A percentile compares a stretch with the other conserved stretches of the same genome.
These are phyloP conservation scores for Chloroceryle aenea DNA, from an alignment of 2,113 vertebrate species.

Conservation along the genomic window DNA sequence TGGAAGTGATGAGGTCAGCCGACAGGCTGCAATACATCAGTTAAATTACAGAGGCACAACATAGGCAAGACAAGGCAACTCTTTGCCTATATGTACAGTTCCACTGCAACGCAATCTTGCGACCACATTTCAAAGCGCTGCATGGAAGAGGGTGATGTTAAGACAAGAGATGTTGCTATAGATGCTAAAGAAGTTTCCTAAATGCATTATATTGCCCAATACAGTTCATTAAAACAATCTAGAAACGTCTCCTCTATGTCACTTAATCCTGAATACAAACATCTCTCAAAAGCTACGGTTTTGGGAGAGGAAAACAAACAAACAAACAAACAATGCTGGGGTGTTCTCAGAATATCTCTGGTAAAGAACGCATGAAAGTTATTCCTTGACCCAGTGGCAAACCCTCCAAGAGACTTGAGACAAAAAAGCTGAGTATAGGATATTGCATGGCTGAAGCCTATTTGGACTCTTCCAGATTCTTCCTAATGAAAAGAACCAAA, in stretches of 20 bases:
- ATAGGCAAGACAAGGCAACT: background rate
- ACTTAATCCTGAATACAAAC: background rate
- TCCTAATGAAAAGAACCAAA: background rate
- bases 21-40: background rate
- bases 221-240: background rate
- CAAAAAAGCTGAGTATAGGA: background rate
- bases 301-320: background rate
- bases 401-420: fast-evolving
- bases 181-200: background rate
- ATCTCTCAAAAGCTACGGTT: background rate
- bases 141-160: background rate
- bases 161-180: background rate
- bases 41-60: background rate
- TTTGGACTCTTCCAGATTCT: background rate
- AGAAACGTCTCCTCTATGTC: background rate
- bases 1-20: background rate
- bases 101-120: background rate
- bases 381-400: background rate
- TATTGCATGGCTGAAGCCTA: background rate
- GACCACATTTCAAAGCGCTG: background rate
- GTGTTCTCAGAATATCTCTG: background rate
- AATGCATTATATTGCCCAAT: background rate
- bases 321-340: fast-evolving
- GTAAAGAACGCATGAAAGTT: background rate
- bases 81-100: no score